Base-by-base conservation (phyloP, 2,888 invertebrate genomes). In the Drosophila nr. medialis region DNA sequence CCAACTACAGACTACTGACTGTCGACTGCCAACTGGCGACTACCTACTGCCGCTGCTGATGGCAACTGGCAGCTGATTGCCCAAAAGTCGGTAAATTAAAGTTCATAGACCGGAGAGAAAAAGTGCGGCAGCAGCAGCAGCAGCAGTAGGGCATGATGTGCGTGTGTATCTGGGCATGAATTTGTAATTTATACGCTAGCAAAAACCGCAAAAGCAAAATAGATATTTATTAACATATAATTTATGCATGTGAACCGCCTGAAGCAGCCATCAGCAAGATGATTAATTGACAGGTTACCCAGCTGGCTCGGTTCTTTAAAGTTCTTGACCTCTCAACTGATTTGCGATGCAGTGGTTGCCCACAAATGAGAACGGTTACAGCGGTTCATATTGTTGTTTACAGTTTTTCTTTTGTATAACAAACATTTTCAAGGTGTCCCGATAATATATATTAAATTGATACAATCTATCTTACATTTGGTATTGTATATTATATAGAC, bases 191-290 rank as follows among this genome's bases (percentile, higher is more conserved):
- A 85, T 85, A 68, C 74, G 74, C 74, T 86, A 64, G 81, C 89
- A 86, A 78, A 85, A 84, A 83, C 89, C 89, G 75, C 89, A 85
- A 79, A 86, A 86, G 84, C 85, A 82, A 85, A 85, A 85, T 89
- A 89, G 85, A 85, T 85, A 85, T 85, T 85, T 89, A 85, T 85
- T 85, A 85, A 85, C 89, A 89, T 84, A 85, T 85, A 89, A 85
- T 89, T 85, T 89, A 85, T 85, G 87, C 87, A 89, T 81, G 85
- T 85, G 85, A 87, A 54, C 49, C 38, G 55, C 67, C 51, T 40
- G 62, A 42, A 54, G 60, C 50, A 62, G 58, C 55, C 62, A 64
- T 65, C 56, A 66, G 45, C 60, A 50, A 67, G 64, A 85, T 85
- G 89, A 85, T 85, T 85, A 85, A 85, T 85, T 77, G 87, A 77